Evolutionary conservation across 2,888 invertebrate genomes (phyloP).

Genomic region (Protodeltote pygarga): DNA sequence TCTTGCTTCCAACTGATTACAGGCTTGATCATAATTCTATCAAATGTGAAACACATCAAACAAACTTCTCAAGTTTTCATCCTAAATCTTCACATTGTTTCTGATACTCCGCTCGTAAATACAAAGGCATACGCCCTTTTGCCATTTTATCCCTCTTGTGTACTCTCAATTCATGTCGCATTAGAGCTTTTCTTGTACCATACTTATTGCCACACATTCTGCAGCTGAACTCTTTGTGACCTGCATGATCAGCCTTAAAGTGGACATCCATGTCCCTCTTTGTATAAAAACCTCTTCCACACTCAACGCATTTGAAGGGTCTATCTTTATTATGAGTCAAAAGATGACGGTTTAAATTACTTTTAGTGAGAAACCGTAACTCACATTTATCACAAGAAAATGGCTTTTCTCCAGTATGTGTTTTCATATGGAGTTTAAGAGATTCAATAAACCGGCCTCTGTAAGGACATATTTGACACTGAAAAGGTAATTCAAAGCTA

Average conservation of each 20-base stretch:
- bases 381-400: constrained; percentile 69
- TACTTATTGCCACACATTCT: constrained; percentile 68
- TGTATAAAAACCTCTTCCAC: constrained; percentile 64
- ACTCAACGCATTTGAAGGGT: constrained; percentile 66
- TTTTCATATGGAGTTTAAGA: constrained; percentile 66
- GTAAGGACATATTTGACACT: constrained; percentile 68
- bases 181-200: constrained; percentile 66
- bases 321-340: constrained; percentile 66
- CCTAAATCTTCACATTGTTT: constrained; percentile 21
- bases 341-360: constrained; percentile 71
- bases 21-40: no score
- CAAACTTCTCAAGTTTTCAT: no score
- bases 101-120: constrained; percentile 65
- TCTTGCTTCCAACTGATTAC: no score
- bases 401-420: constrained; percentile 69
- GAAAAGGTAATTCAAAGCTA: constrained; percentile 63
- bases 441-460: constrained; percentile 67
- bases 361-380: constrained; percentile 64
- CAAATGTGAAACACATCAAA: no score
- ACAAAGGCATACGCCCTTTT: constrained; percentile 71
- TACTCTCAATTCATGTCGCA: constrained; percentile 70
- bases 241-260: constrained; percentile 67
- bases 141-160: constrained; percentile 73
- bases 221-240: constrained; percentile 66
- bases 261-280: constrained; percentile 66